phyloP scores from a whole-genome alignment of 2,888 invertebrate genomes.

The Gibbula magus region DNA sequence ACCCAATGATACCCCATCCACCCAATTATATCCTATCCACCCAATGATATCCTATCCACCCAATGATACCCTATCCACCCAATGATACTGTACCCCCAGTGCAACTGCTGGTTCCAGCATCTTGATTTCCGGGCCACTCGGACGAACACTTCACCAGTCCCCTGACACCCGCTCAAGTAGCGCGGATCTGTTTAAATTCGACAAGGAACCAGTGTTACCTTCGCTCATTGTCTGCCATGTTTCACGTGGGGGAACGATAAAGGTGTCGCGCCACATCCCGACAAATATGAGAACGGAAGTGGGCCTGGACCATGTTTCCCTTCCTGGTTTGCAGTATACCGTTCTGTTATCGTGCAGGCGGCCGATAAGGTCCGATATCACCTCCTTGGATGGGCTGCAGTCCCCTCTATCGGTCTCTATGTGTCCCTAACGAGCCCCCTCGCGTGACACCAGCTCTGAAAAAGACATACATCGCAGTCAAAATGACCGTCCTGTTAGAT shows the following conservation, averaged over 20 bases:
- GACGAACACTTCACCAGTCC: too few species aligned
- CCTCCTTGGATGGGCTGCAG: not conserved
- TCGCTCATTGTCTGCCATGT: not conserved
- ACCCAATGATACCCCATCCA: too few species aligned
- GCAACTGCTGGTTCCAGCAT: too few species aligned
- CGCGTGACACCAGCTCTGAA: constrained; percentile 17
- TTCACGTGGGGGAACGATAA: constrained; percentile 5
- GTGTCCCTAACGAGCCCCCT: constrained; percentile 7
- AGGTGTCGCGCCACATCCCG: constrained; percentile 16
- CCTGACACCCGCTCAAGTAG: too few species aligned
- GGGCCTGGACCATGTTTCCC: not conserved
- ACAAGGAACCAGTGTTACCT: not conserved
- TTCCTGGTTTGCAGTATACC: not conserved
- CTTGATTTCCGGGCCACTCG: too few species aligned
- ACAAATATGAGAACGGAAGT: constrained; percentile 20
- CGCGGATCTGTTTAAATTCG: too few species aligned
- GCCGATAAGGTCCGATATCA: not conserved
- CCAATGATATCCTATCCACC: too few species aligned
- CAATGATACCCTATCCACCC: too few species aligned
- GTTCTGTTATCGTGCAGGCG: not conserved
- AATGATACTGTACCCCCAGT: too few species aligned
- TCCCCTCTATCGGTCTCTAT: not conserved
- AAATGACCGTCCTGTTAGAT: constrained; percentile 5
- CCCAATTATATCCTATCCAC: too few species aligned
- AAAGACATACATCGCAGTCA: constrained; percentile 14